These are phyloP conservation scores for Forbesichthys agassizii DNA, from an alignment of 2,113 vertebrate genomes.

Conservation along the genomic window DNA sequence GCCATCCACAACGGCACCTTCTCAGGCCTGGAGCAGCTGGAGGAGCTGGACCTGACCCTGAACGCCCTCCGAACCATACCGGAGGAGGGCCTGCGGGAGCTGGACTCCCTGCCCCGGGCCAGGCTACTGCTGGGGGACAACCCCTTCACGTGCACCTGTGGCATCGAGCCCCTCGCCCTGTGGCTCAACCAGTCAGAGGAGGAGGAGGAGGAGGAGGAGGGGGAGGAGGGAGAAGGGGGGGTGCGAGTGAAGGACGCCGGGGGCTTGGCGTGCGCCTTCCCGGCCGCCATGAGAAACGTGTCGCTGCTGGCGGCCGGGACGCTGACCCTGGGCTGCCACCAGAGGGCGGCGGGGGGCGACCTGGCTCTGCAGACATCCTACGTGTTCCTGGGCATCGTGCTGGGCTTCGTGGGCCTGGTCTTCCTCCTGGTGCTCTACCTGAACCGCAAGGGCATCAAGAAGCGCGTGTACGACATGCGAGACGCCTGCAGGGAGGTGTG, in stretches of 20 bases:
- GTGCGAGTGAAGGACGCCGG: conserved; percentile 53
- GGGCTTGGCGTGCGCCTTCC: conserved; percentile 67
- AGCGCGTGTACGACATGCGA: conserved; percentile 72
- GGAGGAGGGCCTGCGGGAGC: conserved; percentile 68
- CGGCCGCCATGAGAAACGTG: conserved; percentile 68
- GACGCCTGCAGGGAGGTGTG: conserved; percentile 79
- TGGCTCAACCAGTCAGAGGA: conserved; percentile 76
- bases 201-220: conserved; percentile 48
- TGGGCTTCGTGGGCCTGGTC: conserved; percentile 78
- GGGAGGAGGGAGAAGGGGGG: conserved; percentile 17
- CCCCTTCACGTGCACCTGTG: conserved; percentile 77
- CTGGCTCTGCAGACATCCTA: conserved; percentile 80
- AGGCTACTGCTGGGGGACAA: conserved; percentile 72
- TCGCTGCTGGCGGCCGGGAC: conserved; percentile 58
- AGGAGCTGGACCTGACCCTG: conserved; percentile 74
- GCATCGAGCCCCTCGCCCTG: conserved; percentile 69
- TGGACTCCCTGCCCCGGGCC: conserved; percentile 61
- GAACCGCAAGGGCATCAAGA: conserved; percentile 82
- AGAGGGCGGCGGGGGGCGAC: conserved; percentile 52
- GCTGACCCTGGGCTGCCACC: conserved; percentile 69
- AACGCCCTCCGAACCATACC: conserved; percentile 74
- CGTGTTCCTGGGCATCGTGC: conserved; percentile 75
- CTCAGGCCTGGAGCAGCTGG: conserved; percentile 64
- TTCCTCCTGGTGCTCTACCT: conserved; percentile 84
- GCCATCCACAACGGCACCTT: conserved; percentile 75